Percentiles rank a stretch among this genome's conserved stretches.
Evolutionary conservation across 2,113 vertebrate species (phyloP).

Genomic region (Diphyllodes magnificus): DNA sequence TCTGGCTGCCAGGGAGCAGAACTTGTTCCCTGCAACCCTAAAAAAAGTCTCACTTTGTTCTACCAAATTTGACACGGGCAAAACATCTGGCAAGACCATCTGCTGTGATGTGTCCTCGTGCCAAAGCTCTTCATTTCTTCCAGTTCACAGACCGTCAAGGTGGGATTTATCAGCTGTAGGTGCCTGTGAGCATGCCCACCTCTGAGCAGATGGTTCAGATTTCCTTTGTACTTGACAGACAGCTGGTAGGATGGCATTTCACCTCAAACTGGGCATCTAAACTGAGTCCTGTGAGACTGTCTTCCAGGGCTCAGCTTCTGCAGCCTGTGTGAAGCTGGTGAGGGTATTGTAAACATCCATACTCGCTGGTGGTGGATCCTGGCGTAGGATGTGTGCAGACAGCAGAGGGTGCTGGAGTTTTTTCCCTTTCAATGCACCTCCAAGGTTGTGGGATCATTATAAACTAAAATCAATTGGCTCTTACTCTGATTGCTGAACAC

Average conservation of each 20-base stretch:
- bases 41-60: background rate
- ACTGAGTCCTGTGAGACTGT: background rate
- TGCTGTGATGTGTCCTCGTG: background rate
- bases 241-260: background rate
- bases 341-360: accelerated
- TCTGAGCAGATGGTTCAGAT: background rate
- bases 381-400: slow-evolving; percentile 35
- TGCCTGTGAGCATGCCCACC: background rate
- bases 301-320: background rate
- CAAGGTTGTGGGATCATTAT: background rate
- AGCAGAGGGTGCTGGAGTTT: slow-evolving; percentile 66
- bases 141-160: background rate
- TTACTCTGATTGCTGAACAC: slow-evolving; percentile 29
- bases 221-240: background rate
- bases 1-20: background rate
- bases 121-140: background rate
- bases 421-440: slow-evolving; percentile 43
- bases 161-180: background rate
- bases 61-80: background rate
- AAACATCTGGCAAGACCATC: background rate
- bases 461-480: slow-evolving; percentile 28
- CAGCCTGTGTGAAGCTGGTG: background rate
- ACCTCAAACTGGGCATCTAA: background rate
- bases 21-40: background rate
- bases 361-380: background rate